These are phyloP conservation scores for Nematopogon swammerdamellus DNA, from an alignment of 2,888 invertebrate species.

Conservation along the genomic window DNA sequence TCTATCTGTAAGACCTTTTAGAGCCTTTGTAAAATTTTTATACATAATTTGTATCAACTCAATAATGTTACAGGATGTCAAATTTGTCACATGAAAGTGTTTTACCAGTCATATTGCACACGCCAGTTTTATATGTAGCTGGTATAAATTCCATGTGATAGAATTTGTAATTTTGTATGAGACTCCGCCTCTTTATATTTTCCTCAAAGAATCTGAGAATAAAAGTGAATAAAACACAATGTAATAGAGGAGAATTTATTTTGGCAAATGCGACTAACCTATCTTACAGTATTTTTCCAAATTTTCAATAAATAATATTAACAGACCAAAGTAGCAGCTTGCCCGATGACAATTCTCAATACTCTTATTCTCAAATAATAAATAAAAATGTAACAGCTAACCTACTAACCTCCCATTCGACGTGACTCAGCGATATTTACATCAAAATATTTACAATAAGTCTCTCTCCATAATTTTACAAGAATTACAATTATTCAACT, in stretches of 20 bases:
- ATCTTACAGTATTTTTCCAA: conserved; percentile 10
- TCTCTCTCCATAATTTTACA: not conserved
- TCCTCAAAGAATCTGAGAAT: no score
- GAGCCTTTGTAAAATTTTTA: no score
- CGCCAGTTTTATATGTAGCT: no score
- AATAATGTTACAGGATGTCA: no score
- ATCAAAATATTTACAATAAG: not conserved
- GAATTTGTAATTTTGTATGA: no score
- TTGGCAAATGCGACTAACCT: conserved; percentile 55
- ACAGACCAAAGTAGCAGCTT: not conserved
- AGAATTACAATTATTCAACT: no score
- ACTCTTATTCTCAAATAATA: not conserved
- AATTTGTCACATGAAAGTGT: no score
- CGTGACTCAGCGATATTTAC: not conserved
- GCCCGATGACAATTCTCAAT: not conserved
- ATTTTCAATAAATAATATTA: not conserved
- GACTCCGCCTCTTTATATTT: no score
- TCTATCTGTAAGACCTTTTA: no score
- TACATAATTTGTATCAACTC: no score
- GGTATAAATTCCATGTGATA: no score
- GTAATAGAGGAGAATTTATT: conserved; percentile 49
- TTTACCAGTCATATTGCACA: no score
- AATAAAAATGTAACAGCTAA: not conserved
- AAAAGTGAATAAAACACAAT: conserved; percentile 15
- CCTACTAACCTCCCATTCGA: not conserved